Base-by-base conservation (phyloP, 2,113 vertebrate genomes). In the Podilymbus podiceps region DNA sequence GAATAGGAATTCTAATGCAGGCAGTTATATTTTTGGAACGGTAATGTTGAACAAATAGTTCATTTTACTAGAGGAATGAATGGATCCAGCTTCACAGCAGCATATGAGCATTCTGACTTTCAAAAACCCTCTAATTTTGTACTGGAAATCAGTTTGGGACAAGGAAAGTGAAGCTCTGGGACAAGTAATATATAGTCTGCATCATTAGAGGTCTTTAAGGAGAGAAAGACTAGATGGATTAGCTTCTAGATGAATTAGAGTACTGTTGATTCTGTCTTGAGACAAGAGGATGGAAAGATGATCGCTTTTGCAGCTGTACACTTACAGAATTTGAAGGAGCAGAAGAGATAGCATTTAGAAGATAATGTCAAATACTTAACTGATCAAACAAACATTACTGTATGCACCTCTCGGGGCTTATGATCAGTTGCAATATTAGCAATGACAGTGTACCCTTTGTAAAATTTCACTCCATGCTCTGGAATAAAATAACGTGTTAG, bases 71-170 rank as follows among this genome's bases (percentile, higher is more conserved):
- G 30, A 75, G 40, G 17, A 89, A 82, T 89, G 56, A 94, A 91
- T 68, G 58, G 59, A 40, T 64, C 11, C 77, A 91, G 44, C 35
- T 94, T 91, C 30, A 68, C 27, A 60, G 66, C 56, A 71, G 87
- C 87, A 78, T 71, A 35, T 68, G 74, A 91, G n/a, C 28, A 56
- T 87, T 71, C 44, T 91, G 91, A 96, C 94, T 95, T 97, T 95
- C 62, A 95, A 73, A 95, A 94, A 31, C 31, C 60, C 60, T 95
- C 56, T 59, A 6, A 1, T 11, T 75, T 21, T 82, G 12, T 68
- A 20, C 33, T 68, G 85, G 69, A 85, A 94, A 85, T 82, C 53
- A 52, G 46, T 76, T 71, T 69, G 74, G 77, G 40, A 73, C 35
- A 76, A 79, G 49, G 33, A 88, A 46, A 18, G 9, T 75, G 74